A percentile compares a stretch with the other conserved stretches of the same genome.
Evolutionary conservation across 2,888 invertebrate genomes (phyloP).

Genomic region (Microplitis deprimator): DNA sequence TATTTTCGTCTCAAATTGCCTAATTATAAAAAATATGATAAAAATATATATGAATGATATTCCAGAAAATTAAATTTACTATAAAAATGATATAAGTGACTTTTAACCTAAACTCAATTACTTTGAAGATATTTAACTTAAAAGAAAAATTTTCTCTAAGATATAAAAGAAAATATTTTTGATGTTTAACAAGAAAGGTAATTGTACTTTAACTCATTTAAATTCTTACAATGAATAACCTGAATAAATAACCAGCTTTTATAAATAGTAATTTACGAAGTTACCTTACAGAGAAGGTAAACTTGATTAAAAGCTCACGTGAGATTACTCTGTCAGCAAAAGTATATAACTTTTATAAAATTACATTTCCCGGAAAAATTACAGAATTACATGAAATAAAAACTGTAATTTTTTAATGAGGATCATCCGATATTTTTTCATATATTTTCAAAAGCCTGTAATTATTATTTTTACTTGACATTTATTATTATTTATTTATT

Average conservation of each 20-base stretch:
- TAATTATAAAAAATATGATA: too few relatives aligned
- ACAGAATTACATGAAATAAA: background rate
- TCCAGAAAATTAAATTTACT: too few relatives aligned
- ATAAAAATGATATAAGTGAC: too few relatives aligned
- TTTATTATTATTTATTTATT: background rate
- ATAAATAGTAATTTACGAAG: background rate
- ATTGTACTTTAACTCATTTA: background rate
- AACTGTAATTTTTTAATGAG: background rate
- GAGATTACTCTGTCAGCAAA: background rate
- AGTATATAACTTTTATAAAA: slow-evolving; percentile 3
- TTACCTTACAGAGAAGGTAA: background rate
- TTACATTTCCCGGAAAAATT: background rate
- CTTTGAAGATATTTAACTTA: too few relatives aligned
- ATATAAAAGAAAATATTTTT: background rate
- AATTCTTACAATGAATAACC: background rate
- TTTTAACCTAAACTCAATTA: too few relatives aligned
- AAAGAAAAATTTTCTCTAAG: too few relatives aligned
- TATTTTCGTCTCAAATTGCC: too few relatives aligned
- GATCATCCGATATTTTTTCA: background rate
- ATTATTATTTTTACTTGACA: too few relatives aligned
- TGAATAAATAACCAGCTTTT: background rate
- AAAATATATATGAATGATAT: too few relatives aligned
- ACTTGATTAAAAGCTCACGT: slow-evolving; percentile 2
- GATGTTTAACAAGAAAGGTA: background rate
- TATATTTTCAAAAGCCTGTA: background rate